Evolutionary conservation across 2,888 invertebrate species (phyloP).

Genomic region (Silvanus unidentatus): DNA sequence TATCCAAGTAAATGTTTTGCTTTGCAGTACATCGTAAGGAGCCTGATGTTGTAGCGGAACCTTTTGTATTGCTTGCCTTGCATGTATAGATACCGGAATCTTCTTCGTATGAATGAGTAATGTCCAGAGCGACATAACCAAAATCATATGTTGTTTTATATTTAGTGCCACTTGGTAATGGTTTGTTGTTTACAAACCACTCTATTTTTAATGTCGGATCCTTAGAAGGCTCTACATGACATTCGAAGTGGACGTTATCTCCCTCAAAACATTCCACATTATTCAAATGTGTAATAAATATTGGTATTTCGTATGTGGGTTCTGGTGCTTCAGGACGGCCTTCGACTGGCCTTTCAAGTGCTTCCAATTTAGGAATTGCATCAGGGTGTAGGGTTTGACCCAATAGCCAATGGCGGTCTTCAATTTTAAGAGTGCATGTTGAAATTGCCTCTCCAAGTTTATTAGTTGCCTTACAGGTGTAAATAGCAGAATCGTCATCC

Average conservation of each 20-base stretch:
- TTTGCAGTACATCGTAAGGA: constrained; percentile 79
- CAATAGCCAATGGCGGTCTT: constrained; percentile 81
- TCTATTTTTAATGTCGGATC: constrained; percentile 87
- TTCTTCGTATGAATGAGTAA: constrained; percentile 81
- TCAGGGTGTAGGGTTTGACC: constrained; percentile 86
- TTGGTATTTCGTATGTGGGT: constrained; percentile 75
- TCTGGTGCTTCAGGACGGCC: constrained; percentile 65
- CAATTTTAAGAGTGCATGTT: constrained; percentile 82
- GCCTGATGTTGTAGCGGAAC: constrained; percentile 85
- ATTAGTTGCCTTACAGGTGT: constrained; percentile 92
- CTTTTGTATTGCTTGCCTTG: constrained; percentile 82
- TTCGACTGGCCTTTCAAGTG: constrained; percentile 74
- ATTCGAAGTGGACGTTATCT: constrained; percentile 84
- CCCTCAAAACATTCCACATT: constrained; percentile 85
- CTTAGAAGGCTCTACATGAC: constrained; percentile 85
- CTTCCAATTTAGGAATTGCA: constrained; percentile 78
- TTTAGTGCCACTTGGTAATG: constrained; percentile 80
- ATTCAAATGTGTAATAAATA: constrained; percentile 85
- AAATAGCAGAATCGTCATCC: constrained; percentile 89
- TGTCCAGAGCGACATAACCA: constrained; percentile 88
- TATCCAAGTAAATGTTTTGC: constrained; percentile 75
- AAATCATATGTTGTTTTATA: constrained; percentile 93
- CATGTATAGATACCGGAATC: constrained; percentile 90
- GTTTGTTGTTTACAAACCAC: constrained; percentile 93
- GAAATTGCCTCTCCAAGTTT: constrained; percentile 91